phyloP scores from a whole-genome alignment of 2,113 vertebrate genomes.

The Myxocyprinus asiaticus region DNA sequence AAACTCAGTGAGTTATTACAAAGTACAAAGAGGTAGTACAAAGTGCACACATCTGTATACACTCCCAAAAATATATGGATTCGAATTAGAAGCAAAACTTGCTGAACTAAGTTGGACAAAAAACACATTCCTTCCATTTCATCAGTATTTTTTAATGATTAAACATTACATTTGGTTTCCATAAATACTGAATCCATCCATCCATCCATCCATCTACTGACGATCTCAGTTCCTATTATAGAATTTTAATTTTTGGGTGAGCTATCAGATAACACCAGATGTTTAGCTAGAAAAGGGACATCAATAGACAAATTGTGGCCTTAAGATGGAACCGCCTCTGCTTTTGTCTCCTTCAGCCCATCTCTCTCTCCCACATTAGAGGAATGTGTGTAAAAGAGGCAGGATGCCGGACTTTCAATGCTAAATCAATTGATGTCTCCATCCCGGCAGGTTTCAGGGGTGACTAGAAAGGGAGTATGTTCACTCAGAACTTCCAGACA shows the following conservation, averaged over 20 bases:
- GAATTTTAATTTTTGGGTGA: no score
- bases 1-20: no score
- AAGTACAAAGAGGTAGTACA: no score
- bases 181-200: no score
- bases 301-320: not conserved
- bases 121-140: no score
- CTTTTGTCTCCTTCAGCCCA: not conserved
- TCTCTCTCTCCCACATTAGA: constrained; percentile 12
- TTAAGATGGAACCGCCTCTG: constrained; percentile 28
- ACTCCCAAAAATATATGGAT: not conserved
- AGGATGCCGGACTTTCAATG: constrained; percentile 13
- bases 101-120: no score
- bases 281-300: not conserved
- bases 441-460: constrained; percentile 30
- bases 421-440: constrained; percentile 45
- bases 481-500: constrained; percentile 20
- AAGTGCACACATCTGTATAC: not conserved
- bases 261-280: not conserved
- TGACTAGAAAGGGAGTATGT: constrained; percentile 39
- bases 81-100: not conserved
- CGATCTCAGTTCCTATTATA: no score
- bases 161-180: no score
- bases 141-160: no score
- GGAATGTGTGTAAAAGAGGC: constrained; percentile 45
- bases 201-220: no score